Base-by-base conservation (phyloP, 2,113 vertebrate species). In the Stegastes partitus region DNA sequence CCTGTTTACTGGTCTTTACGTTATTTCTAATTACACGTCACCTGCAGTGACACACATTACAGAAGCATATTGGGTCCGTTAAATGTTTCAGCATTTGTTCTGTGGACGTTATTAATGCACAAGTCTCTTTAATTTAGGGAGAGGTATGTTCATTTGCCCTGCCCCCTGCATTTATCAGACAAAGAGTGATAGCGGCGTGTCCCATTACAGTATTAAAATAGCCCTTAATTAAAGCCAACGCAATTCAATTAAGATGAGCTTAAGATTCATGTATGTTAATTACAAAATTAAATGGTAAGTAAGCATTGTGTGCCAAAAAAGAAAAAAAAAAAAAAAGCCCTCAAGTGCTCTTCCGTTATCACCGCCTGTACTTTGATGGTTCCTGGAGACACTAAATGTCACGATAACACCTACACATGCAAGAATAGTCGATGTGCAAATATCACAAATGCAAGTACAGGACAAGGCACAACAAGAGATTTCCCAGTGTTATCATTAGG, bases 171-270 rank as follows among this genome's bases (percentile, higher is more conserved):
- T 85, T 74, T 65, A 83, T 84, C 79, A 76, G 71, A 77, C 74
- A 68, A 57, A 47, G 58, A 82, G 53, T 68, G 47, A 82, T 77
- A 47, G 64, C 16, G 21, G 50, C 7, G 5, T 71, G 68, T 82
- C 64, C 53, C 65, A 81, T 87, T 82, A 78, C 51, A 67, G 68
- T 56, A 74, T 77, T 68, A 74, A 84, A 91, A 65, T 79, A 83
- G 74, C 57, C 85, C 69, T 87, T 88, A 84, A 92, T 93, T 92
- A 91, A 85, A 82, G 85, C 68, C 85, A 80, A 70, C 65, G 71
- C 58, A 86, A 71, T 86, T 89, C 62, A 81, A 92, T 92, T 92
- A 91, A 88, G 79, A 82, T 81, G 68, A 85, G 82, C 82, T 88
- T 69, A 76, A 74, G 89, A 90, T 88, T 84, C 82, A 72, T 80